These are phyloP conservation scores for Podilymbus podiceps DNA, from an alignment of 2,113 vertebrate species.

Conservation along the genomic window DNA sequence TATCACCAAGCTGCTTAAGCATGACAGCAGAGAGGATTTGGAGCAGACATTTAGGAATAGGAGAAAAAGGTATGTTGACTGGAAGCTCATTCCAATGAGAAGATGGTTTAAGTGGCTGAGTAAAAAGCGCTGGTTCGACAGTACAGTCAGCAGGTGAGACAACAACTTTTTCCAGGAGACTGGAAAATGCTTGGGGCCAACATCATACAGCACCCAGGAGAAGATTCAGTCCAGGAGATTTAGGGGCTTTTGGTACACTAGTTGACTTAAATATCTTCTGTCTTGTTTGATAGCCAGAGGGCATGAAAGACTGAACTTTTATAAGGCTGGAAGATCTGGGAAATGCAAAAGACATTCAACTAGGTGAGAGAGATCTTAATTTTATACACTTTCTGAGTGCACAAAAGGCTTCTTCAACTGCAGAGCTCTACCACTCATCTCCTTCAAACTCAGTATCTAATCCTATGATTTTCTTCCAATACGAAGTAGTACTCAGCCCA, in stretches of 20 bases:
- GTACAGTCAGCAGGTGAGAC: not conserved
- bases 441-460: not conserved
- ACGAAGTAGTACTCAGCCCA: not conserved
- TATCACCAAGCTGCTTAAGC: not conserved
- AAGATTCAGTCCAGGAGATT: not conserved
- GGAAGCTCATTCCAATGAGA: not conserved
- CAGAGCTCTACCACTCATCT: not conserved
- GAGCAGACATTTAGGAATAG: not conserved
- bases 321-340: not conserved
- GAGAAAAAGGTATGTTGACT: not conserved
- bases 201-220: not conserved
- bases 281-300: not conserved
- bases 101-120: not conserved
- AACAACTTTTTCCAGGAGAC: not conserved
- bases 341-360: not conserved
- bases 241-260: not conserved
- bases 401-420: not conserved
- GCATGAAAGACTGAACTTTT: not conserved
- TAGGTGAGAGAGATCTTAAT: not conserved
- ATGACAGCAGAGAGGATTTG: slow-evolving; percentile 17
- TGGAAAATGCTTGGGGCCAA: not conserved
- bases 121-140: not conserved
- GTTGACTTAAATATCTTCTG: not conserved
- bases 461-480: not conserved
- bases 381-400: not conserved